Evolutionary conservation across 1,140 invertebrate species (phyloP), one percentile per base, ranked within the genome.

Genomic region (Drosophila micromelanica): DNA sequence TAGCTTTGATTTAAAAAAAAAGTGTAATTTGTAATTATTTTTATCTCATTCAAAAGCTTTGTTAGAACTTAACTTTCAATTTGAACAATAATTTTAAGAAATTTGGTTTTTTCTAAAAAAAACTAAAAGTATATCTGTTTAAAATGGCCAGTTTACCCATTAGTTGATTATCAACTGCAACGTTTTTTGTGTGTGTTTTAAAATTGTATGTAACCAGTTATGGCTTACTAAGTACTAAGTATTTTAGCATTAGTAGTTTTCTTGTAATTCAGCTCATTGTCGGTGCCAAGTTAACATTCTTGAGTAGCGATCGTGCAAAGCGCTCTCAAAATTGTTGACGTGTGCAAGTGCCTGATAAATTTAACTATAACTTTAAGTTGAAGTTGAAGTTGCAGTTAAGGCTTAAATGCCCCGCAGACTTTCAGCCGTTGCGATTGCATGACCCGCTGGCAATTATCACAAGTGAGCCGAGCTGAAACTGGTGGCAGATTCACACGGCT

Each of bases 361-460:
- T 49, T 17, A 55, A 57, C n/a, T 54, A 57, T n/a, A 42, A 64
- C 51, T 60, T 46, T 4, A 57, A 63, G 48, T 52, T 62, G 35
- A 62, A 51, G 43, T 40, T 46, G 15, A 59, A 37, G 67, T 13
- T 60, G 38, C 40, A 62, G 60, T 17, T 54, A 15, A 13, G 12
- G n/a, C 32, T 56, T 32, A 62, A 43, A 15, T 51, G 46, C 17
- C 45, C 9, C 15, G 43, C 9, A 52, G 32, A 49, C 51, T 70
- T 71, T 56, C 59, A 56, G 35, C 35, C 54, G 35, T 54, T 63
- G 67, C 32, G 49, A 64, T 51, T 60, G 55, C 77, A 63, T 87
- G 78, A 86, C 80, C 82, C 74, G 81, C 62, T 78, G 82, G 82
- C 82, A 85, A 87, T 87, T 87, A 86, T 86, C 77, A 73, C 77